Conservation (phyloP, 2,113 vertebrate species). For the Xiphias gladius region DNA sequence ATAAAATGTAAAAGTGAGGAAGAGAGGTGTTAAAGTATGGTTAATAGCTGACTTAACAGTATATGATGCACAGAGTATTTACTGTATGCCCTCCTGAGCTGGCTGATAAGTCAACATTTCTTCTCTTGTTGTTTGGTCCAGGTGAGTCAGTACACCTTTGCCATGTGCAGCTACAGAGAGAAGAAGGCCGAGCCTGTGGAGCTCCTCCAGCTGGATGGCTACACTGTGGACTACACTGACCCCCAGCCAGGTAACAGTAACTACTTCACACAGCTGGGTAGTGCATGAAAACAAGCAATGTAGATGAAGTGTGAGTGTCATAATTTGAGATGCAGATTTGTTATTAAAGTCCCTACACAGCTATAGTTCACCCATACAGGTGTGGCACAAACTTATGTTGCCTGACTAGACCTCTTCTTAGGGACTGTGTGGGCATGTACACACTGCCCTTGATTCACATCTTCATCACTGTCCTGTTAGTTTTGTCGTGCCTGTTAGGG, state of each 20-base stretch:
- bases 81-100: neutral
- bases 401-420: too few relatives aligned
- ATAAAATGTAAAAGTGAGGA: too few relatives aligned
- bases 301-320: neutral
- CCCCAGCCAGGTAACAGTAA: slow-evolving; percentile 92
- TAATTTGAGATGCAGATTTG: neutral
- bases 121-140: slow-evolving; percentile 71
- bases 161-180: slow-evolving; percentile 99
- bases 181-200: slow-evolving; percentile 99
- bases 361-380: neutral
- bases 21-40: neutral
- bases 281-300: neutral
- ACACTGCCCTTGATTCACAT: neutral
- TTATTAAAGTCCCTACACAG: neutral
- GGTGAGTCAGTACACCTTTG: slow-evolving; percentile 99
- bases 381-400: neutral
- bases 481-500: too few relatives aligned
- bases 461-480: too few relatives aligned
- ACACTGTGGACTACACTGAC: slow-evolving; percentile 99
- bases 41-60: neutral
- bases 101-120: neutral
- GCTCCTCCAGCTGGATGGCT: slow-evolving; percentile 96
- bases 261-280: neutral
- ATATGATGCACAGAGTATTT: neutral
- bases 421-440: too few relatives aligned